Evolutionary conservation across 2,888 invertebrate genomes (phyloP).

Genomic region (Camponotus fellah): DNA sequence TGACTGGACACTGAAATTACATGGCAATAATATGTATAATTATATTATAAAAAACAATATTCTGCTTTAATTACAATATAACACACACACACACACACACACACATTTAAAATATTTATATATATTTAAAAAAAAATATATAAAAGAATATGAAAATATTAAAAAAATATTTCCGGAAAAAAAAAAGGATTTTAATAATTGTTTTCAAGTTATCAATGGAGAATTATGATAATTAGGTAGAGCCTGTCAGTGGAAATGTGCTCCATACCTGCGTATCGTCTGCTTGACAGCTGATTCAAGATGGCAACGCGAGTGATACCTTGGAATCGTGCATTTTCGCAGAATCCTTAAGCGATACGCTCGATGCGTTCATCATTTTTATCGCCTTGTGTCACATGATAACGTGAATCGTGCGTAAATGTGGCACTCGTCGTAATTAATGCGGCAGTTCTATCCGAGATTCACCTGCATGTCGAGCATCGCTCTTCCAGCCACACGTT

Average conservation of each 20-base stretch:
- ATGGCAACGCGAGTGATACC: conserved; percentile 67
- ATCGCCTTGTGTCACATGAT: conserved; percentile 61
- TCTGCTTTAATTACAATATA: not conserved
- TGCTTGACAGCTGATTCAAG: conserved; percentile 81
- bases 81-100: not conserved
- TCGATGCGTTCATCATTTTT: conserved; percentile 45
- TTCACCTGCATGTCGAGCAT: conserved; percentile 64
- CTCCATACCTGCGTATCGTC: conserved; percentile 78
- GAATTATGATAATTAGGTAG: conserved; percentile 7
- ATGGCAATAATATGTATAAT: not conserved
- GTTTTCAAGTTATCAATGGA: not conserved
- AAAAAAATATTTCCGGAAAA: not conserved
- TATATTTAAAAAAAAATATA: not conserved
- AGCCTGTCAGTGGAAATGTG: conserved; percentile 35
- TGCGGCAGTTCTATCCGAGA: conserved; percentile 49
- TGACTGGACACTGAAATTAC: conserved; percentile 56
- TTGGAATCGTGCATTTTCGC: conserved; percentile 59
- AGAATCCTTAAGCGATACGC: conserved; percentile 40
- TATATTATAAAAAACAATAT: not conserved
- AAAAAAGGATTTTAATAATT: not conserved
- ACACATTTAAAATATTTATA: not conserved
- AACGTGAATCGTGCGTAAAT: conserved; percentile 34
- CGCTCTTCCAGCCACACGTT: conserved; percentile 68
- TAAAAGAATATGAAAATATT: not conserved
- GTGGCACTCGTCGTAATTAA: conserved; percentile 31